phyloP scores from a whole-genome alignment of 2,797 vertebrate species.

The Carduelis carduelis region DNA sequence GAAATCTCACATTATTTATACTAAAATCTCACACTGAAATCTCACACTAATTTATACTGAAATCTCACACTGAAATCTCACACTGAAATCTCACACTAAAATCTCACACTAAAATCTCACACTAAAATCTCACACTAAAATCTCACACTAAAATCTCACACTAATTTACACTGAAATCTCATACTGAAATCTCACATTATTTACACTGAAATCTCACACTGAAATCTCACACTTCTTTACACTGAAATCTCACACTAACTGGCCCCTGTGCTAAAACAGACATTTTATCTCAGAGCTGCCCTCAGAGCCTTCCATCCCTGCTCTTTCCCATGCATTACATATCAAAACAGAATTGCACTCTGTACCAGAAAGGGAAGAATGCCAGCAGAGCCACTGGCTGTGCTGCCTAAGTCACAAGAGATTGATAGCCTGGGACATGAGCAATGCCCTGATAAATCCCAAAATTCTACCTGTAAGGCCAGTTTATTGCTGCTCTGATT shows the following conservation, averaged over 20 bases:
- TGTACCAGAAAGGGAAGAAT: background rate
- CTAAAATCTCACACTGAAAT: too few relatives aligned
- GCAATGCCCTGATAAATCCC: background rate
- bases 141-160: too few relatives aligned
- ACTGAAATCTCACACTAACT: background rate
- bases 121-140: too few relatives aligned
- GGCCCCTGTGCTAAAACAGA: background rate
- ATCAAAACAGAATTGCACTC: too few relatives aligned
- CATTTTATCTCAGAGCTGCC: background rate
- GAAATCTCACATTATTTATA: too few relatives aligned
- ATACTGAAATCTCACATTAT: background rate
- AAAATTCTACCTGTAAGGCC: background rate
- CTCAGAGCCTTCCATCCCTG: background rate
- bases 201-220: too few relatives aligned
- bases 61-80: too few relatives aligned
- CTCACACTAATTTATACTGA: too few relatives aligned
- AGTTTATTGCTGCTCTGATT: background rate
- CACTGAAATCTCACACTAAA: too few relatives aligned
- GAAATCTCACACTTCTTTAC: too few relatives aligned
- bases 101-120: background rate
- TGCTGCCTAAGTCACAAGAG: background rate
- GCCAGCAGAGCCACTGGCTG: background rate
- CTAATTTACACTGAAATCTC: too few relatives aligned
- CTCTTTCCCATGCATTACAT: background rate
- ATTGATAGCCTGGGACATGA: background rate